Evolutionary conservation across 1,140 invertebrate species (phyloP), one percentile per base, ranked within the genome.

Genomic region (Antheraea pernyi): DNA sequence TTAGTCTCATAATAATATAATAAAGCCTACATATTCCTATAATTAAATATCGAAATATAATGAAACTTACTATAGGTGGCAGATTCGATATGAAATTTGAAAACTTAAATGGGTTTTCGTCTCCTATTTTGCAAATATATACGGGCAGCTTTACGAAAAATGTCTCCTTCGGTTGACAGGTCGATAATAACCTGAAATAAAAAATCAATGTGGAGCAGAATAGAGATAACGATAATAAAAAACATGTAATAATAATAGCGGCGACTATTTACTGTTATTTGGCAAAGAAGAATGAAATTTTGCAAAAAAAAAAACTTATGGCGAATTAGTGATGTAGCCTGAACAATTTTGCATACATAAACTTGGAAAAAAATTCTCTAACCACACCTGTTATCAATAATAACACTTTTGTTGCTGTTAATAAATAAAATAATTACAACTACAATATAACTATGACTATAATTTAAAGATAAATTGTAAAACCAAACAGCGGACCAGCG

Each of bases 121-220:
- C 90, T 91, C 91, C 91, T 92, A 93, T 93, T 90, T 92, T 92
- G 90, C 86, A 85, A 90, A 88, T 77, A 92, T 89, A 81, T 75
- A 81, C 73, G 82, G 76, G 85, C 88, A 86, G 86, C 79, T 86
- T 84, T 80, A 83, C 80, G 83, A 86, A 88, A 90, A 89, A 91
- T 90, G 87, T 90, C 87, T 85, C 85, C 86, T 89, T 61, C 19
- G 19, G 19, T 42, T 91, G 89, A 89, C 89, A 91, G 87, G 87
- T 91, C 86, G 89, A 89, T 90, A 91, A 85, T 91, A 91, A 91
- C 89, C 89, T 91, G 89, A 88, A 91, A 91, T 86, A 86, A 89
- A 91, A 91, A 91, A 89, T 89, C 88, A 91, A 91, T 91, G 86
- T 88, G 82, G 72, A 59, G 70, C 77, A 82, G 36, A 71, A 30